phyloP scores from a whole-genome alignment of 2,888 invertebrate species.

The Aleiodes alternator region DNA sequence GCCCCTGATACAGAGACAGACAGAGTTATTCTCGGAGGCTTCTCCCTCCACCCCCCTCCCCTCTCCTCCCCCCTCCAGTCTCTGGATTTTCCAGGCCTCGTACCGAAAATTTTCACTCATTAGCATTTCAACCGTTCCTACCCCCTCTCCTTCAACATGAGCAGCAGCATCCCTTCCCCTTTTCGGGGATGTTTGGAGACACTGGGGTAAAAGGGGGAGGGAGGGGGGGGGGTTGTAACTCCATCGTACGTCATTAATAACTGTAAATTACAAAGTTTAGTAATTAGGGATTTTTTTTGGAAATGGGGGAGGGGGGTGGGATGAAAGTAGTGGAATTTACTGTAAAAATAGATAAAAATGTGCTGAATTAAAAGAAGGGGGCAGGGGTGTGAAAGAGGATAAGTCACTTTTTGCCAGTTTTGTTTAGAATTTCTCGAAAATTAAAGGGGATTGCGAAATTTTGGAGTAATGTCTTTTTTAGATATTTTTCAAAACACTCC shows the following conservation, averaged over 20 bases:
- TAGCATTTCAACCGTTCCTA: slow-evolving; percentile 67
- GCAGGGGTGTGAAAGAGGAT: too few relatives aligned
- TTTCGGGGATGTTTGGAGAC: neutral
- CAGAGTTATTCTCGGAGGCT: slow-evolving; percentile 27
- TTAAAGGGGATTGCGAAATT: too few relatives aligned
- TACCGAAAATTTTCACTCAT: slow-evolving; percentile 58
- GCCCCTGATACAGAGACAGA: slow-evolving; percentile 45
- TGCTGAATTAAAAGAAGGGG: too few relatives aligned
- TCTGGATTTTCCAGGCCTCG: slow-evolving; percentile 36
- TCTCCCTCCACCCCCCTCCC: too few relatives aligned
- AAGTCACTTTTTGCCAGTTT: too few relatives aligned
- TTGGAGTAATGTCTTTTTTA: too few relatives aligned
- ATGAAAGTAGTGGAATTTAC: too few relatives aligned
- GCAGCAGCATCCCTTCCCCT: slow-evolving; percentile 10
- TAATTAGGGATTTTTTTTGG: too few relatives aligned
- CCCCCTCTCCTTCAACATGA: slow-evolving; percentile 13
- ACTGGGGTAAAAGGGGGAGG: neutral
- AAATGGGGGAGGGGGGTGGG: too few relatives aligned
- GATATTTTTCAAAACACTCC: too few relatives aligned
- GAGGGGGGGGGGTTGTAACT: slow-evolving; percentile 22
- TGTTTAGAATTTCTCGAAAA: too few relatives aligned
- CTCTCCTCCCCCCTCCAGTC: slow-evolving; percentile 9
- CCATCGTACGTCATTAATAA: slow-evolving; percentile 40
- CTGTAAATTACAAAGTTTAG: neutral
- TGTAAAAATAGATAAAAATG: neutral